phyloP scores from a whole-genome alignment of 1,140 invertebrate species.

The Lamellibrachia luymesi region DNA sequence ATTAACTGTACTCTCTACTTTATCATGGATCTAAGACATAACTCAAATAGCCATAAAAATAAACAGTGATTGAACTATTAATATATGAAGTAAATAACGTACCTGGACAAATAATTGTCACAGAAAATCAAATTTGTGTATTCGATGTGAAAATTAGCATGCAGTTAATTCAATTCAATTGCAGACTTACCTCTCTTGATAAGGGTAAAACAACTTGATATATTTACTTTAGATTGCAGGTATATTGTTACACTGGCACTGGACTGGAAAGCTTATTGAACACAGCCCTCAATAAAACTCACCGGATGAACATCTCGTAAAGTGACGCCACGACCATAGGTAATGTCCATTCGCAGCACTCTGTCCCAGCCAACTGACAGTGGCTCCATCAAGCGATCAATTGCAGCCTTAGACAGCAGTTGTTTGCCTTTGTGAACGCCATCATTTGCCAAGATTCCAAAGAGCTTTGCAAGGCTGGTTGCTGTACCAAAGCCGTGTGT shows the following conservation, averaged over 20 bases:
- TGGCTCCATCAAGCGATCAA: background rate
- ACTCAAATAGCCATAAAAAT: no score
- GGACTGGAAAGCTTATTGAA: background rate
- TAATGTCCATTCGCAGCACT: background rate
- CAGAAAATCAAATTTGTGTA: no score
- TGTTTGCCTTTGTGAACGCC: slow-evolving; percentile 23
- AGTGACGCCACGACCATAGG: slow-evolving; percentile 10
- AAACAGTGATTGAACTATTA: no score
- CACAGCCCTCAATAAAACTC: background rate
- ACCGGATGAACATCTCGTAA: background rate
- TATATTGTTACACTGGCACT: background rate
- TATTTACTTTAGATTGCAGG: no score
- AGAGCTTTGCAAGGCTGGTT: slow-evolving; percentile 44
- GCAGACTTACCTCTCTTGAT: no score
- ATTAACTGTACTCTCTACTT: no score
- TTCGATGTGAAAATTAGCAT: no score
- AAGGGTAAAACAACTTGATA: no score
- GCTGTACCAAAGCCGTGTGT: slow-evolving; percentile 47
- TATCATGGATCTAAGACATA: no score
- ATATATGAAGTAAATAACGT: no score
- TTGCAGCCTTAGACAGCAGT: background rate
- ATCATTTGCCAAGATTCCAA: slow-evolving; percentile 35
- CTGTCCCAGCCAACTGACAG: slow-evolving; percentile 12
- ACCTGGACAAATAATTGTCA: no score
- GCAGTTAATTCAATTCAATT: no score